Evolutionary conservation across 1,140 invertebrate species (phyloP).

Genomic region (Pemphigus obesinymphae): DNA sequence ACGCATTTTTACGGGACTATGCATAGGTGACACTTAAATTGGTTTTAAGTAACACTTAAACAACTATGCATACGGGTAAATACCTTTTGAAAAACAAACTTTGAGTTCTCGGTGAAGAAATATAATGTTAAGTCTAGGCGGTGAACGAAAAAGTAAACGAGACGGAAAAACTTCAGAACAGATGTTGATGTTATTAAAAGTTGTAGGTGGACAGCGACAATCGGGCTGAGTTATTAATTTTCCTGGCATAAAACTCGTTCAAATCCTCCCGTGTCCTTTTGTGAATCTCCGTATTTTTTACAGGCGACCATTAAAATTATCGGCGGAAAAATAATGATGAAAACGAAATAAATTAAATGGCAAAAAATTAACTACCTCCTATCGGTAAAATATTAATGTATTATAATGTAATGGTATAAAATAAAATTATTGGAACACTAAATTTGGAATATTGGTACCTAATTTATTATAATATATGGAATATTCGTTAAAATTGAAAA

Average conservation of each 20-base stretch:
- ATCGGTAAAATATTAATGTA: no score
- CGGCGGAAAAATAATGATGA: not conserved
- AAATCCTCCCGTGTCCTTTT: not conserved
- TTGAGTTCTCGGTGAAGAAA: not conserved
- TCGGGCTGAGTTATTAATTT: not conserved
- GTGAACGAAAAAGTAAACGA: not conserved
- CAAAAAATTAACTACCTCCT: no score
- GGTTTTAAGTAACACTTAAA: no score
- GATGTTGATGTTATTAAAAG: slow-evolving; percentile 34
- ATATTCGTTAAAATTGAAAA: no score
- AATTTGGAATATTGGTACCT: no score
- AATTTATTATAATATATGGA: no score
- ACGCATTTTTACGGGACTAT: no score
- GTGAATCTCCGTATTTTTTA: not conserved
- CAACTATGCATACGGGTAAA: no score
- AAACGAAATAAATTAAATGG: not conserved
- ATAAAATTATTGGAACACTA: no score
- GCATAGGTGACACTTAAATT: no score
- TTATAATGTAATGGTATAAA: no score
- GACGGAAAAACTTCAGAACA: slow-evolving; percentile 19
- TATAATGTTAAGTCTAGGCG: not conserved
- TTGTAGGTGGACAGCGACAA: slow-evolving; percentile 1
- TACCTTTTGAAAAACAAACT: not conserved
- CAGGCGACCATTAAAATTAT: not conserved
- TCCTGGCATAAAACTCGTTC: not conserved